Conservation (phyloP, 2,797 vertebrate genomes). For the Cirrhinus molitorella region DNA sequence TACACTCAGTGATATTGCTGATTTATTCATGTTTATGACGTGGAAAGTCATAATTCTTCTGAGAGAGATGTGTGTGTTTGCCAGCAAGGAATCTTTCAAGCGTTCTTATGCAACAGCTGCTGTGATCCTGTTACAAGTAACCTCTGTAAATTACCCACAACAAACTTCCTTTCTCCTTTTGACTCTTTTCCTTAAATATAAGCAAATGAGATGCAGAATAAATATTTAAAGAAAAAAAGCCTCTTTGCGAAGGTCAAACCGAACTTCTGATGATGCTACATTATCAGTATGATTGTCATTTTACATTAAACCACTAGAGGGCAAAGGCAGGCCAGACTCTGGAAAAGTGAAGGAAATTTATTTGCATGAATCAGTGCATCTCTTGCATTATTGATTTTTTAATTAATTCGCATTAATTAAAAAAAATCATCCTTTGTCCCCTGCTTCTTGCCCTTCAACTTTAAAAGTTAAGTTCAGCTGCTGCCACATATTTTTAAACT, state of each 20-base stretch:
- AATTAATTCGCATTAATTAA: background rate
- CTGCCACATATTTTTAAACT: background rate
- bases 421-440: background rate
- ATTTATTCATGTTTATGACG: background rate
- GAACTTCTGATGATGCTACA: background rate
- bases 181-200: background rate
- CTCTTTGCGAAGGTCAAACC: background rate
- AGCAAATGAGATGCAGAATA: constrained; percentile 8
- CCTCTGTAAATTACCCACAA: background rate
- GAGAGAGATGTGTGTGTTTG: constrained; percentile 1
- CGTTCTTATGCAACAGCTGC: constrained; percentile 12
- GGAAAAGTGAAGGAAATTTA: background rate
- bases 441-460: background rate
- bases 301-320: constrained; percentile 1
- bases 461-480: background rate
- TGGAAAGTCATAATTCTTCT: constrained; percentile 4
- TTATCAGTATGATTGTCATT: background rate
- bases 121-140: constrained; percentile 19
- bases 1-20: background rate
- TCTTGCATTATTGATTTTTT: background rate
- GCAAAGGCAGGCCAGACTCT: background rate
- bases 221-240: background rate
- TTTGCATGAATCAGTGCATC: background rate
- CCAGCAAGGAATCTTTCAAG: background rate
- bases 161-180: background rate